Evolutionary conservation across 1,140 invertebrate genomes (phyloP).

Genomic region (Hirudo medicinalis): DNA sequence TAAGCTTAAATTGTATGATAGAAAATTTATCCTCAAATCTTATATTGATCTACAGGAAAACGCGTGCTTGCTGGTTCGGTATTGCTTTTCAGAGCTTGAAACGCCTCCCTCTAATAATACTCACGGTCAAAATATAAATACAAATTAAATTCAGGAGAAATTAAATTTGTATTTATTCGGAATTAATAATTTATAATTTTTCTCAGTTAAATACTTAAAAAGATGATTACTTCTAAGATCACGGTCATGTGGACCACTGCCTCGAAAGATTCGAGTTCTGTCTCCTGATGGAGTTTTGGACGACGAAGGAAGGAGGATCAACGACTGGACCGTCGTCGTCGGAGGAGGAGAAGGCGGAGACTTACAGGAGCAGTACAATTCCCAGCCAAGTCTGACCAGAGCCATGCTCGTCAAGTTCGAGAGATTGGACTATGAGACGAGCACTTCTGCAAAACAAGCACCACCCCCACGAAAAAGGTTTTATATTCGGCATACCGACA

Average conservation of each 20-base stretch:
- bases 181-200: too few species aligned
- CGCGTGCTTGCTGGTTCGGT: too few species aligned
- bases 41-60: too few species aligned
- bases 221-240: background rate
- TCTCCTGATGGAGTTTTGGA: background rate
- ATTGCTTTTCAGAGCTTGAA: too few species aligned
- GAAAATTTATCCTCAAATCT: too few species aligned
- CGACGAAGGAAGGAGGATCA: background rate
- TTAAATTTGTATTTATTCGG: too few species aligned
- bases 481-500: too few species aligned
- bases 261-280: background rate
- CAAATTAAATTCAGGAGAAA: background rate
- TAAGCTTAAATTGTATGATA: too few species aligned
- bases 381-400: constrained; percentile 3
- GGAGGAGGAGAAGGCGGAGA: background rate
- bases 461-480: background rate
- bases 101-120: background rate
- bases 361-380: background rate
- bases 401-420: constrained; percentile 10
- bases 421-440: background rate
- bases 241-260: background rate
- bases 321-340: background rate
- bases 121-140: background rate
- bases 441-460: background rate
- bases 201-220: too few species aligned